Conservation (phyloP, 64 coral and sea anemone genomes). For the Dendrophyllia cribrosa region DNA sequence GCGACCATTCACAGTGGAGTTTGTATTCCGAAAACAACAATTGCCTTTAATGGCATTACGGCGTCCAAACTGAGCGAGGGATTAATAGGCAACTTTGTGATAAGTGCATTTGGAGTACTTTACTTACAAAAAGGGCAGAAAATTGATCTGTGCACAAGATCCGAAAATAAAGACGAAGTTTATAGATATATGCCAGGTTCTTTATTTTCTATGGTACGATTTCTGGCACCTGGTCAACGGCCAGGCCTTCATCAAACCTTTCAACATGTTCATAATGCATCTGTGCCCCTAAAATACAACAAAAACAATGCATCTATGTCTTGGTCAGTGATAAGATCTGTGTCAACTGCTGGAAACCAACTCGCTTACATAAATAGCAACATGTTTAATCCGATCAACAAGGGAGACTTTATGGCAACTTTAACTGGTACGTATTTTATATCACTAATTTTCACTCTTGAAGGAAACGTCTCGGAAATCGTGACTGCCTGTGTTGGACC, state of each 20-base stretch:
- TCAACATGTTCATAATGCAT: neutral
- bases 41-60: neutral
- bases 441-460: neutral
- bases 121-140: constrained; percentile 11
- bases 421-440: constrained; percentile 13
- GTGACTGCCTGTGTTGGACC: constrained; percentile 35
- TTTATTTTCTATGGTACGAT: constrained; percentile 5
- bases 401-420: constrained; percentile 1
- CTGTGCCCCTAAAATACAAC: too few species aligned
- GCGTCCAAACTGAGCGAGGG: neutral
- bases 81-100: neutral
- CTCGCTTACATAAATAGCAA: constrained; percentile 14
- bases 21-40: neutral
- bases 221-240: neutral
- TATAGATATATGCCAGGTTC: neutral
- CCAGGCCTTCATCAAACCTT: constrained; percentile 25
- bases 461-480: neutral
- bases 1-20: neutral
- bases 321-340: neutral
- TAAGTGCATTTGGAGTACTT: constrained; percentile 34
- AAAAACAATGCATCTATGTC: too few species aligned
- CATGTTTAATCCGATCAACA: neutral
- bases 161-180: neutral
- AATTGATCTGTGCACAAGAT: neutral
- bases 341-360: constrained; percentile 6